phyloP scores from a whole-genome alignment of 2,113 vertebrate species.

The Tenrec ecaudatus region DNA sequence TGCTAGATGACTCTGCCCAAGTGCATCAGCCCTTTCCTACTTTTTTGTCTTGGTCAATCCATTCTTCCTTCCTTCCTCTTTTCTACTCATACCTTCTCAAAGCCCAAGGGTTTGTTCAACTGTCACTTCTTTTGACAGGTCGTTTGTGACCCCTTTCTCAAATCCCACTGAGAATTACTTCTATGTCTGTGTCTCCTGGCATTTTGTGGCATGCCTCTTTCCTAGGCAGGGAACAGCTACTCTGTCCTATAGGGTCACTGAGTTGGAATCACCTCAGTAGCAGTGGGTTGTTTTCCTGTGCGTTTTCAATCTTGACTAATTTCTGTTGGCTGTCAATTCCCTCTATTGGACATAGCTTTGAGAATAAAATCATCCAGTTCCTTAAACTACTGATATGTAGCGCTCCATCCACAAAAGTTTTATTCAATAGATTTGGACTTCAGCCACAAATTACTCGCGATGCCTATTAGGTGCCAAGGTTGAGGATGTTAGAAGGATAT shows the following conservation, averaged over 20 bases:
- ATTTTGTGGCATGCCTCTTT: not conserved
- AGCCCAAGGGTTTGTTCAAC: slow-evolving; percentile 10
- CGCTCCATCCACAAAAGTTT: not conserved
- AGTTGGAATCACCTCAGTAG: no score
- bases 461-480: not conserved
- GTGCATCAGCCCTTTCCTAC: not conserved
- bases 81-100: not conserved
- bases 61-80: slow-evolving; percentile 5
- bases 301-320: no score
- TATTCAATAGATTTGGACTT: slow-evolving; percentile 8
- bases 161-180: not conserved
- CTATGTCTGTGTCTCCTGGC: slow-evolving; percentile 4
- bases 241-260: no score
- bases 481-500: slow-evolving; percentile 29
- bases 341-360: not conserved
- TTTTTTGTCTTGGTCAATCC: not conserved
- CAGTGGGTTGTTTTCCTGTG: no score
- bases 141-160: not conserved
- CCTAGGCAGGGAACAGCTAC: no score
- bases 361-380: not conserved
- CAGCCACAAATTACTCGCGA: not conserved
- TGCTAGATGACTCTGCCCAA: not conserved
- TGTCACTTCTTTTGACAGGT: slow-evolving; percentile 24
- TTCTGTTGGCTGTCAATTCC: no score
- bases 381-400: slow-evolving; percentile 22